phyloP scores from a whole-genome alignment of 2,888 invertebrate species.

The Caradrina clavipalpis region DNA sequence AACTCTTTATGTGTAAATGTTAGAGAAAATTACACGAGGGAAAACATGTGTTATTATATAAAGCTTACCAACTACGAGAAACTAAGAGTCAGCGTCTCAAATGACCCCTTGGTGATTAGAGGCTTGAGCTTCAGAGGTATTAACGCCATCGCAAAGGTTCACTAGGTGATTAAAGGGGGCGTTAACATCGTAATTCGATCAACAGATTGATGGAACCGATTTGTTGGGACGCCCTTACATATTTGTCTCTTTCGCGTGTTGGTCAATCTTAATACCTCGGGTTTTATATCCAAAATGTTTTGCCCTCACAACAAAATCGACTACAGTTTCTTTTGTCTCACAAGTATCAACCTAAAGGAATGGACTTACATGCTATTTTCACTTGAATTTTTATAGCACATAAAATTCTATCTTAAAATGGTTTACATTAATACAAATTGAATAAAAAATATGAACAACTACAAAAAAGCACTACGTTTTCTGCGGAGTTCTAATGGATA shows the following conservation, averaged over 20 bases:
- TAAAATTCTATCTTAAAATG: not conserved
- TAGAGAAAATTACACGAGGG: slow-evolving; percentile 21
- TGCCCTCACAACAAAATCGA: not conserved
- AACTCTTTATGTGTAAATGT: not conserved
- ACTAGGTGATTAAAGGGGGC: slow-evolving; percentile 71
- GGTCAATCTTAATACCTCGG: slow-evolving; percentile 36
- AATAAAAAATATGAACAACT: slow-evolving; percentile 2
- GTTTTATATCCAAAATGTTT: slow-evolving; percentile 5
- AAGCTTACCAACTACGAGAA: slow-evolving; percentile 18
- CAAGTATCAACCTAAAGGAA: not conserved
- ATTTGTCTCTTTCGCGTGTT: slow-evolving; percentile 57
- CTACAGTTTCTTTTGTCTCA: not conserved
- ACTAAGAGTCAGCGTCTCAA: slow-evolving; percentile 46
- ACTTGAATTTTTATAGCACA: not conserved
- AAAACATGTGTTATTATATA: slow-evolving; percentile 4
- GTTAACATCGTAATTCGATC: slow-evolving; percentile 72
- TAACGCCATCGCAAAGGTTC: slow-evolving; percentile 66
- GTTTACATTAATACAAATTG: slow-evolving; percentile 3
- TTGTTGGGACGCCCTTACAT: slow-evolving; percentile 61
- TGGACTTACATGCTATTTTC: not conserved
- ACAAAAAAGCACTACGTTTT: slow-evolving; percentile 5
- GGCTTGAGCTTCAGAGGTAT: slow-evolving; percentile 64
- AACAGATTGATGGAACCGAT: slow-evolving; percentile 68
- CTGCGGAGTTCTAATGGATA: slow-evolving; percentile 47
- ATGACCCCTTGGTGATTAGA: slow-evolving; percentile 65